phyloP scores from a whole-genome alignment of 2,797 vertebrate genomes.

The Decapterus maruadsi region DNA sequence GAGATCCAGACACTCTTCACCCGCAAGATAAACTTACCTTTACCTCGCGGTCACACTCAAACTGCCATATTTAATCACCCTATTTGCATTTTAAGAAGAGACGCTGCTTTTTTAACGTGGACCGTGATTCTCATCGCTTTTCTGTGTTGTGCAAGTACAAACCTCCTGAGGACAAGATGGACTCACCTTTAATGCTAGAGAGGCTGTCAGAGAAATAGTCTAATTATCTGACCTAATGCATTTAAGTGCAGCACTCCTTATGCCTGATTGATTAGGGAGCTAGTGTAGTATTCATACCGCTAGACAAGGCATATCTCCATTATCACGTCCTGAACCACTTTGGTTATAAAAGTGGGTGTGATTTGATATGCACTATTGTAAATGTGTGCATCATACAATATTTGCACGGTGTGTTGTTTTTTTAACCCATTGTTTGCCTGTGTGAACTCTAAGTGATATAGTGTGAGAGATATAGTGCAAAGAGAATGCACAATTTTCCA shows the following conservation, averaged over 20 bases:
- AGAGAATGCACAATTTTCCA: slow-evolving; percentile 4
- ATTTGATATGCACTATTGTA: not conserved
- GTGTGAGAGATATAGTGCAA: slow-evolving; percentile 15
- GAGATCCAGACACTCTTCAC: slow-evolving; percentile 59
- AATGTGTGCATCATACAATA: not conserved
- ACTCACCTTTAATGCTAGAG: slow-evolving; percentile 12
- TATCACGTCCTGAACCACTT: slow-evolving; percentile 17
- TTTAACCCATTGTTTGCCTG: not conserved
- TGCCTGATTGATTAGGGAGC: not conserved
- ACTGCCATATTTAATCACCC: slow-evolving; percentile 73
- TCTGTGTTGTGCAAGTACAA: slow-evolving; percentile 1
- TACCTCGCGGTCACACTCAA: slow-evolving; percentile 49
- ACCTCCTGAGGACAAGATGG: slow-evolving; percentile 9
- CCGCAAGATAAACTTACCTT: slow-evolving; percentile 68
- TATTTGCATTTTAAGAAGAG: slow-evolving; percentile 57
- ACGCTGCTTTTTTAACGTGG: slow-evolving; percentile 30
- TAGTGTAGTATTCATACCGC: slow-evolving; percentile 1
- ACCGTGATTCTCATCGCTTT: not conserved
- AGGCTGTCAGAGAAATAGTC: slow-evolving; percentile 11
- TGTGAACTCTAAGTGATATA: slow-evolving; percentile 21
- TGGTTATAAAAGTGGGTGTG: slow-evolving; percentile 19
- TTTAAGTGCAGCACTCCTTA: slow-evolving; percentile 6
- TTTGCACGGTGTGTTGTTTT: not conserved
- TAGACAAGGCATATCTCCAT: not conserved
- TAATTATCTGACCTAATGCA: slow-evolving; percentile 12